phyloP scores from a whole-genome alignment of 2,113 vertebrate species.

The Pteropus alecto region DNA sequence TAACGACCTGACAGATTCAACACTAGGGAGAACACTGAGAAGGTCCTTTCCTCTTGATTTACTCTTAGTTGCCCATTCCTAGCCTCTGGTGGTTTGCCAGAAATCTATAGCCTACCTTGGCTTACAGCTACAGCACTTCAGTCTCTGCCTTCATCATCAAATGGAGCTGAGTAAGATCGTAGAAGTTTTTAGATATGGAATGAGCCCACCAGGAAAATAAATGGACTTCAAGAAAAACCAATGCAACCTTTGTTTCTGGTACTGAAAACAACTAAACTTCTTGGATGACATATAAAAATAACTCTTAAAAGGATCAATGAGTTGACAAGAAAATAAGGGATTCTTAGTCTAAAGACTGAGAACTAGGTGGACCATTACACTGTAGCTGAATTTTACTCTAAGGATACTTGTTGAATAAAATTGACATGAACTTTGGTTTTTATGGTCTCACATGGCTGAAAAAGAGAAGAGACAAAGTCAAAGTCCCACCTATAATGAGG shows the following conservation, averaged over 20 bases:
- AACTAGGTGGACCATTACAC: neutral
- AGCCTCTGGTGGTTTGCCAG: neutral
- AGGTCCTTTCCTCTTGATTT: neutral
- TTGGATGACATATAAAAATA: conserved; percentile 2
- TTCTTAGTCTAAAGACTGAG: neutral
- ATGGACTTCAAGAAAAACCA: neutral
- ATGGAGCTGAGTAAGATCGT: neutral
- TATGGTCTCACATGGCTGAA: neutral
- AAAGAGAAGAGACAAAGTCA: neutral
- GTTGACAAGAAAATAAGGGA: neutral
- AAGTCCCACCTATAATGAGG: neutral
- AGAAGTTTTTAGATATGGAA: neutral
- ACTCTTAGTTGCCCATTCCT: neutral
- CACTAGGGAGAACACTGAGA: neutral
- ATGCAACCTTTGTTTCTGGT: neutral
- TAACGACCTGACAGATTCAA: neutral
- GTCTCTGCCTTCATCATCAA: neutral
- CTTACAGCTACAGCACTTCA: neutral
- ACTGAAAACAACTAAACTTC: neutral
- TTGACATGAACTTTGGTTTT: neutral
- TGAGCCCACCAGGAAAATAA: neutral
- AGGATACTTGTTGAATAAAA: neutral
- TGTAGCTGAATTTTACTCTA: neutral
- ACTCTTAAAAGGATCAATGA: neutral
- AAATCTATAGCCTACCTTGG: neutral